Percentiles rank a stretch among this genome's conserved stretches.
Evolutionary conservation across 1,140 invertebrate genomes (phyloP).

Genomic region (Philopotamus ludificatus): DNA sequence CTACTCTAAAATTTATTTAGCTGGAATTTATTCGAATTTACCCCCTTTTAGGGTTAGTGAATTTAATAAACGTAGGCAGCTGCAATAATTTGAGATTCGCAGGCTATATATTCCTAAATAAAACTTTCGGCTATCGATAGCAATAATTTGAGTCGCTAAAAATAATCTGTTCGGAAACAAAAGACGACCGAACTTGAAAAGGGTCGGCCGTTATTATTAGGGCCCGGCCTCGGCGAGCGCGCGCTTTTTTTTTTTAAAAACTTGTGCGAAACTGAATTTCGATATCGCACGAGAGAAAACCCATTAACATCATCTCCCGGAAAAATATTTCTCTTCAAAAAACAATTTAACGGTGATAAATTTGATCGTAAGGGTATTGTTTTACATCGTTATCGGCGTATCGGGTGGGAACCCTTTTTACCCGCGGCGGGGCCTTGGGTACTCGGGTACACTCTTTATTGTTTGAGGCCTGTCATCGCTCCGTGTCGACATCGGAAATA

Average conservation of each 20-base stretch:
- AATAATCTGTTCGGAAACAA: conserved; percentile 12
- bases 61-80: no score
- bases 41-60: no score
- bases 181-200: conserved; percentile 5
- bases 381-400: conserved; percentile 28
- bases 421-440: no score
- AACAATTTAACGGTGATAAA: conserved; percentile 32
- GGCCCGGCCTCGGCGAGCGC: not conserved
- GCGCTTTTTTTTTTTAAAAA: conserved; percentile 16
- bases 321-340: conserved; percentile 24
- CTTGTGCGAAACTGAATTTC: conserved; percentile 25
- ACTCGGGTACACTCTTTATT: not conserved
- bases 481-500: not conserved
- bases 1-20: no score
- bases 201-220: conserved; percentile 6
- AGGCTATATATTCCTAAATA: no score
- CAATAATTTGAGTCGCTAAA: conserved; percentile 13
- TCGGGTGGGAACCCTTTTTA: conserved; percentile 4
- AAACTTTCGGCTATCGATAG: no score
- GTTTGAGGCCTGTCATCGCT: conserved; percentile 5
- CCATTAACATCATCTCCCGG: conserved; percentile 28
- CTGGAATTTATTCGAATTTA: no score
- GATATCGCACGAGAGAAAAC: conserved; percentile 14
- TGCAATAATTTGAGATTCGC: no score
- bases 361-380: conserved; percentile 32